Percentiles rank a stretch among this genome's conserved stretches.
Evolutionary conservation across 1,140 invertebrate species (phyloP).

Genomic region (Ostrea edulis): DNA sequence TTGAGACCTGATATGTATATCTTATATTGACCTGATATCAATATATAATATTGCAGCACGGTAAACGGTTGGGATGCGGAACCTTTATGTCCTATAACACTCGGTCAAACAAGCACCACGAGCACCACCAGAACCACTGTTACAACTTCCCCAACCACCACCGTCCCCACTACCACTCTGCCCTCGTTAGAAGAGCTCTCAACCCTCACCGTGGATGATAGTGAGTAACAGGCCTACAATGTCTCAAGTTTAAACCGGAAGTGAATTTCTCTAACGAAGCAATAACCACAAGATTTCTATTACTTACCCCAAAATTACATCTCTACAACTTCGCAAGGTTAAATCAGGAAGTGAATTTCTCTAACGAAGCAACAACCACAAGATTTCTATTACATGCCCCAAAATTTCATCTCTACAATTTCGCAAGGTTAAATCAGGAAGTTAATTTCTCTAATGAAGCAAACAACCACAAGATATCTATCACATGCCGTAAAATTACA

Average conservation of each 20-base stretch:
- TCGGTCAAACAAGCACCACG: neutral
- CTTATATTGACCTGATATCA: too few relatives aligned
- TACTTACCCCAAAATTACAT: too few relatives aligned
- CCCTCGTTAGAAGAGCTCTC: conserved; percentile 14
- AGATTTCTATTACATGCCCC: too few relatives aligned
- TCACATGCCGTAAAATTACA: too few relatives aligned
- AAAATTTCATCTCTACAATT: too few relatives aligned
- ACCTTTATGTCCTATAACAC: neutral
- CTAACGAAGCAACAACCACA: too few relatives aligned
- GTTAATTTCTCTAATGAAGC: neutral
- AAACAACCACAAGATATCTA: too few relatives aligned
- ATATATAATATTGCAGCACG: neutral
- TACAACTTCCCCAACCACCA: neutral
- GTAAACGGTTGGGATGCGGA: neutral
- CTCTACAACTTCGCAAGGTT: too few relatives aligned
- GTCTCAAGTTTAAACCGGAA: neutral
- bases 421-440: neutral
- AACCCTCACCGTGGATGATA: neutral
- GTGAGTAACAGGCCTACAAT: neutral
- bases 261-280: neutral
- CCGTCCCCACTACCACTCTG: neutral
- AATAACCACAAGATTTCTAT: too few relatives aligned
- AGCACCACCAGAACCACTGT: neutral
- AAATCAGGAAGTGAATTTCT: too few relatives aligned
- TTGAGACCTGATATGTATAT: too few relatives aligned